Percentiles rank a stretch among this genome's conserved stretches.
Conservation (phyloP, 2,113 vertebrate genomes). For the Zapornia atra region DNA sequence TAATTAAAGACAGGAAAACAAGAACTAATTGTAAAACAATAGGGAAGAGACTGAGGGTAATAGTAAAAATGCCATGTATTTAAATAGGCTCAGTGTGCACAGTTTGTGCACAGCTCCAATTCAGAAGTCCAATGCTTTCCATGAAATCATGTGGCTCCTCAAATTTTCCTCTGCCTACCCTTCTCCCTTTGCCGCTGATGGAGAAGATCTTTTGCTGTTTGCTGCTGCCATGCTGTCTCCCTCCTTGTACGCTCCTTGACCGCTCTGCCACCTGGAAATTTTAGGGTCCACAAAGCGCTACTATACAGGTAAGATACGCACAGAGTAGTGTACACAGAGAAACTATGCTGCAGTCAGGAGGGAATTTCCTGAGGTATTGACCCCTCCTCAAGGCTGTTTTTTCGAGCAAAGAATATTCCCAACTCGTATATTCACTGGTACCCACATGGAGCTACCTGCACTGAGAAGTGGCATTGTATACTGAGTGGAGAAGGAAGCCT, state of each 20-base stretch:
- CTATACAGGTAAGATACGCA: neutral
- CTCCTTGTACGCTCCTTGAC: neutral
- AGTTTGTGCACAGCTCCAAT: neutral
- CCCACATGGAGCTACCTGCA: neutral
- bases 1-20: conserved; percentile 35
- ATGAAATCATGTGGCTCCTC: neutral
- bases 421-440: neutral
- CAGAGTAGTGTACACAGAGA: neutral
- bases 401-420: neutral
- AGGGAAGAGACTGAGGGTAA: neutral
- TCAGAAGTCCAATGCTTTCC: neutral
- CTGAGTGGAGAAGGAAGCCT: neutral
- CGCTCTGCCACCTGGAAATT: neutral
- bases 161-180: neutral
- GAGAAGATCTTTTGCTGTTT: neutral
- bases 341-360: neutral
- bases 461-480: neutral
- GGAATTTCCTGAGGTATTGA: neutral
- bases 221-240: neutral
- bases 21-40: conserved; percentile 37
- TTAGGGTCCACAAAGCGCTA: neutral
- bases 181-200: neutral
- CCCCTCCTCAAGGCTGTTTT: neutral
- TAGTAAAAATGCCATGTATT: conserved; percentile 23
- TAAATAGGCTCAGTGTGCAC: neutral